phyloP scores from a whole-genome alignment of 1,140 invertebrate genomes.

The Plutomurus gul region DNA sequence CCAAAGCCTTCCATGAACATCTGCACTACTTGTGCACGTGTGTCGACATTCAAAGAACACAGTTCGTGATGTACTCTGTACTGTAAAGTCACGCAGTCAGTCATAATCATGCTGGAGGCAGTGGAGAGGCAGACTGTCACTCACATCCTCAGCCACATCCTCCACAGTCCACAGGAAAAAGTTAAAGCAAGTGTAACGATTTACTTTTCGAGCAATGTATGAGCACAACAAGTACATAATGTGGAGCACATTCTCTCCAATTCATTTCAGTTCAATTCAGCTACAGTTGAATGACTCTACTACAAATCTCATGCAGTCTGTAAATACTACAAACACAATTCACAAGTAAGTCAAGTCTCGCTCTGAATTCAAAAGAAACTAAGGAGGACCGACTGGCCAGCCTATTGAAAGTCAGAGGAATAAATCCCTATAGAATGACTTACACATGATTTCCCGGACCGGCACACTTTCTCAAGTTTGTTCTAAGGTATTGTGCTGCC shows the following conservation, averaged over 20 bases:
- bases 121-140: no score
- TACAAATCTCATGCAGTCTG: not conserved
- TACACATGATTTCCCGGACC: slow-evolving; percentile 15
- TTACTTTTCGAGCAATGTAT: no score
- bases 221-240: no score
- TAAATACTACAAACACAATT: not conserved
- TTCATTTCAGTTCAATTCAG: slow-evolving; percentile 7
- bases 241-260: not conserved
- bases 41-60: no score
- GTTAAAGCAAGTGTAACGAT: no score
- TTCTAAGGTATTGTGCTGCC: slow-evolving; percentile 1
- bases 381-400: not conserved
- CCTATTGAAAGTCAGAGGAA: not conserved
- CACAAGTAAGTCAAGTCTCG: not conserved
- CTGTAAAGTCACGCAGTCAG: no score
- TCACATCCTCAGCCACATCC: no score
- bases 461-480: slow-evolving; percentile 11
- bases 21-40: no score
- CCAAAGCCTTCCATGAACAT: no score
- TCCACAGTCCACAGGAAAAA: no score
- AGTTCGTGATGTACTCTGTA: no score
- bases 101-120: no score
- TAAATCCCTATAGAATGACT: slow-evolving; percentile 21
- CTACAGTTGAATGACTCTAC: not conserved
- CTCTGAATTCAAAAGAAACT: not conserved